Evolutionary conservation across 2,888 invertebrate species (phyloP), one percentile per base, ranked within the genome.

Genomic region (Xestoiulus laeticollis): DNA sequence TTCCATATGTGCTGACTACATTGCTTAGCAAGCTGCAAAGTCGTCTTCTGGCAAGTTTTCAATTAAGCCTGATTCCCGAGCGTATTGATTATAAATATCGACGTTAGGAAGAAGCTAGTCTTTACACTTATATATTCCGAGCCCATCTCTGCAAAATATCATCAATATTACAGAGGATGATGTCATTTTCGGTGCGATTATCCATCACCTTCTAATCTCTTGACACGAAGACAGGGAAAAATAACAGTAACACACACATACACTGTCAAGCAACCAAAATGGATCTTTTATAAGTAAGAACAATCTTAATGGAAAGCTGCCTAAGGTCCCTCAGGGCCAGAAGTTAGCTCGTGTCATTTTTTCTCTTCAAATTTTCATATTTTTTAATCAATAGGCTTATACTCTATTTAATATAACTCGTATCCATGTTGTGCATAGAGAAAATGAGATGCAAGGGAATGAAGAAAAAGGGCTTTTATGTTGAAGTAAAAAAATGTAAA

Each of bases 171-270:
- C 43, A 38, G 85, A 85, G 85, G 85, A 43, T 44, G 85, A 85
- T 85, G 85, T 85, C 44, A 85, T 85, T 85, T 85, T 85, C 26
- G 38, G 85, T 38, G 44, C 44, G 85, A 85, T 85, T 85, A 85
- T 85, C 85, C 85, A 85, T 85, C 85, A 85, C 85, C 85, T 85
- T 44, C 85, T 85, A 85, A 85, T 85, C 85, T 85, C 85, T 85
- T 85, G 85, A 85, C 85, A 85, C 44, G 85, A 85, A 85, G 85
- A 85, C 85, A 85, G 44, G 26, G 85, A 85, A 85, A 85, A 85
- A 85, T 85, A 85, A 85, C 85, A 38, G 26, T 85, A 85, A 43
- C 44, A 85, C 44, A 44, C 43, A 84, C 38, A 85, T 30, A 85
- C 33, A 85, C 85, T 85, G 85, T 85, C 85, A 85, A 22, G 38